Conservation (phyloP, 2,888 invertebrate genomes). For the Tryphoninae sp. region DNA sequence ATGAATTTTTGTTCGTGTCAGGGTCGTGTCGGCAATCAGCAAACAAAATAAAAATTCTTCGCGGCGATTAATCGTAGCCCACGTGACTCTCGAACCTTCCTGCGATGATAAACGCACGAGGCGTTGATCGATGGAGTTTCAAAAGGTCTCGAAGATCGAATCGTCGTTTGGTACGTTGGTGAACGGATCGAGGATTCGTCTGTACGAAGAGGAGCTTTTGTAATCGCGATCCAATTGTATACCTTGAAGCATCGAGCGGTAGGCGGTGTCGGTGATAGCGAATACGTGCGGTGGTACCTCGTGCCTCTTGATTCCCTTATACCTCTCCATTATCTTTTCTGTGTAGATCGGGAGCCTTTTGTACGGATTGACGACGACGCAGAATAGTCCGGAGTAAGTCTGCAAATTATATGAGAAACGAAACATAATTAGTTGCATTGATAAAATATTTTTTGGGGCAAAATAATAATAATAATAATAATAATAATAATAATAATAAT, state of each 20-base stretch:
- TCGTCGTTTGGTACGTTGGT: not conserved
- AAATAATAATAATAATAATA: conserved; percentile 1
- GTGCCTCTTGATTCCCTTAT: conserved; percentile 99
- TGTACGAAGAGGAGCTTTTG: not conserved
- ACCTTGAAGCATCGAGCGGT: conserved; percentile 99
- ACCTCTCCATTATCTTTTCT: conserved; percentile 99
- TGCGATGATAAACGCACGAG: not conserved
- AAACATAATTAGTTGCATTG: not conserved
- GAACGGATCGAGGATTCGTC: no score
- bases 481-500: no score
- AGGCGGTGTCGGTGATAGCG: conserved; percentile 99
- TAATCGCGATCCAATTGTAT: conserved; percentile 63
- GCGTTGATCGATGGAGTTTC: conserved; percentile 21
- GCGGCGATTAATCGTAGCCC: no score
- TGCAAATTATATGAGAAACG: conserved; percentile 83
- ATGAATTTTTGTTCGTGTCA: no score
- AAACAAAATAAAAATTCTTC: no score
- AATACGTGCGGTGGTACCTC: conserved; percentile 99
- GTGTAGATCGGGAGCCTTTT: conserved; percentile 99
- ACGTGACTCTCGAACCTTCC: no score
- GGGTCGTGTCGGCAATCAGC: no score
- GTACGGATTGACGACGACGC: conserved; percentile 99
- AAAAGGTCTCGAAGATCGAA: conserved; percentile 34
- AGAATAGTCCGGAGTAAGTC: conserved; percentile 99
- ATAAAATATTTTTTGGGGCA: not conserved